phyloP scores from a whole-genome alignment of 1,140 invertebrate genomes.

The Cotesia chilonis region DNA sequence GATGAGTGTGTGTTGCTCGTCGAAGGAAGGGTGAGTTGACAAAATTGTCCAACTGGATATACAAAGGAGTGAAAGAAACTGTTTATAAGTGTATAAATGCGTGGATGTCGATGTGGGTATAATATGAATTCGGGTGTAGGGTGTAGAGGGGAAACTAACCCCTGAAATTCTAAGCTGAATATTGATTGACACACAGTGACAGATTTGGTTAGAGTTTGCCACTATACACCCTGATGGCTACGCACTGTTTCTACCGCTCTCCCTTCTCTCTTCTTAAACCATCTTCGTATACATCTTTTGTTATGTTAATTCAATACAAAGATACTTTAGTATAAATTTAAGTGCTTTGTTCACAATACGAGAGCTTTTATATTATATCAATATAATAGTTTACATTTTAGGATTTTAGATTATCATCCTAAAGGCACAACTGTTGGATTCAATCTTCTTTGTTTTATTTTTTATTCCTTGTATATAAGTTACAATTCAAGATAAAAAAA shows the following conservation, averaged over 20 bases:
- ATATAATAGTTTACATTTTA: too few species aligned
- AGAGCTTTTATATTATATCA: too few species aligned
- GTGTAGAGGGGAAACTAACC: slow-evolving; percentile 41
- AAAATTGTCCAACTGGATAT: slow-evolving; percentile 35
- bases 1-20: background rate
- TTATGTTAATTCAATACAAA: slow-evolving; percentile 59
- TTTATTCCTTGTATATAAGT: too few species aligned
- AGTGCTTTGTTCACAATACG: too few species aligned
- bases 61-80: background rate
- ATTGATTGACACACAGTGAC: slow-evolving; percentile 65
- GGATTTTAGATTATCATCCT: too few species aligned
- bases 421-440: too few species aligned
- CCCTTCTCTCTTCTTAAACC: slow-evolving; percentile 18
- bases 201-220: slow-evolving; percentile 56
- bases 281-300: slow-evolving; percentile 48
- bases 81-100: too few species aligned
- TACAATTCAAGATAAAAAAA: too few species aligned
- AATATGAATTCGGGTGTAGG: background rate
- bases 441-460: too few species aligned
- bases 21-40: slow-evolving; percentile 28
- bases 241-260: slow-evolving; percentile 46
- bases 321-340: slow-evolving; percentile 8
- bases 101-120: background rate
- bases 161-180: slow-evolving; percentile 48
- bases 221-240: slow-evolving; percentile 42